Percentiles rank a stretch among this genome's conserved stretches.
These are phyloP conservation scores for Mormyrops attenuatus DNA, from an alignment of 2,797 vertebrate species.

Conservation along the genomic window DNA sequence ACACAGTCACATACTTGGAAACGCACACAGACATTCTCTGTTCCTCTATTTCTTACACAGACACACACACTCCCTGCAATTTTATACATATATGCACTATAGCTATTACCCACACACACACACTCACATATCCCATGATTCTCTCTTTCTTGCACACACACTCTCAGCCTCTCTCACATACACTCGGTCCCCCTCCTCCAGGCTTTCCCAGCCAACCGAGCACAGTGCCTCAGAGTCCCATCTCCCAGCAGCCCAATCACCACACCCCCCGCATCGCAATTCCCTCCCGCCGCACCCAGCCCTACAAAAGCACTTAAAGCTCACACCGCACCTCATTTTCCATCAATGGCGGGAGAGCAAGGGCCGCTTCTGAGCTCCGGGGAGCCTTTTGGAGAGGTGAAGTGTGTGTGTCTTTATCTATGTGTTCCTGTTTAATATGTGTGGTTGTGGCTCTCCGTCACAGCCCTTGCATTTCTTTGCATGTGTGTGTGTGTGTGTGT, in stretches of 20 bases:
- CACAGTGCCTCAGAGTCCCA: neutral
- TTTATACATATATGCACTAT: neutral
- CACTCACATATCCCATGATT: neutral
- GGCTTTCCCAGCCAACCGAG: neutral
- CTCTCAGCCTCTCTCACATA: neutral
- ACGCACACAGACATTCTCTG: neutral
- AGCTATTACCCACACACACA: neutral
- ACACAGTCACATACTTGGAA: neutral
- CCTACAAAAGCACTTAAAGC: conserved; percentile 9
- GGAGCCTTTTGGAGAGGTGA: neutral
- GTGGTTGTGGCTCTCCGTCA: conserved; percentile 28
- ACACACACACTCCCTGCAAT: neutral
- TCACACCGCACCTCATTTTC: neutral
- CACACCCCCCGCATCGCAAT: neutral
- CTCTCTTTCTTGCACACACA: neutral
- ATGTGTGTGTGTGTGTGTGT: neutral
- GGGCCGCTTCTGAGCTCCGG: neutral
- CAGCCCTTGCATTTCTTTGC: conserved; percentile 17
- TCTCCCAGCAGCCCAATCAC: neutral
- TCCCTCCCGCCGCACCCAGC: neutral
- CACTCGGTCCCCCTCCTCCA: neutral
- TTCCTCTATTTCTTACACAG: neutral
- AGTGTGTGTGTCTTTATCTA: neutral
- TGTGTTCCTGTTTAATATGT: conserved; percentile 29
- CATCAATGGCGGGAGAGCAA: neutral